Evolutionary conservation across 2,113 vertebrate genomes (phyloP).

Genomic region (Hemiscyllium ocellatum): DNA sequence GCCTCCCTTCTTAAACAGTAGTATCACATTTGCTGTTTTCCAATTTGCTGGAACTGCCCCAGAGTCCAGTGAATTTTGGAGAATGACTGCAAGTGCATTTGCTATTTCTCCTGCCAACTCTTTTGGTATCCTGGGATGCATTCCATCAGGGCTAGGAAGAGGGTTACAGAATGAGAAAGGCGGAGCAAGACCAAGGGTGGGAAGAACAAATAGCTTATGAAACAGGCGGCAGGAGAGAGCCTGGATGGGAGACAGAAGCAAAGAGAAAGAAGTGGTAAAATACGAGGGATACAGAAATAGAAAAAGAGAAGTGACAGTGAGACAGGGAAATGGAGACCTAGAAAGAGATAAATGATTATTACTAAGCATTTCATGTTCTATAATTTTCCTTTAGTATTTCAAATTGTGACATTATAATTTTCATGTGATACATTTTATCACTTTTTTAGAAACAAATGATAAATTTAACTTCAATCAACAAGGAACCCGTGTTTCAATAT

Average conservation of each 20-base stretch:
- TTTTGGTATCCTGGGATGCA: no score
- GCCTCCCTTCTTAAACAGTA: no score
- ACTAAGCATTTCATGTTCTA: neutral
- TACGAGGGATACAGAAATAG: neutral
- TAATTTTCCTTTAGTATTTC: neutral
- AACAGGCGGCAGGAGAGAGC: neutral
- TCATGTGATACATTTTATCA: neutral
- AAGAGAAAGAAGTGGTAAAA: neutral
- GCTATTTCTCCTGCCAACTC: no score
- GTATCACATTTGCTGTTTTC: no score
- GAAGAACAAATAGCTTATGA: neutral
- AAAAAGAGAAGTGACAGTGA: neutral
- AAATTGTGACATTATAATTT: neutral
- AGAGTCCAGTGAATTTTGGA: no score
- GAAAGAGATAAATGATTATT: neutral
- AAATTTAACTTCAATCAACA: conserved; percentile 47
- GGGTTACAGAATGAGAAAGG: neutral
- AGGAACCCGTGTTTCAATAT: conserved; percentile 58
- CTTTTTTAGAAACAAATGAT: conserved; percentile 40
- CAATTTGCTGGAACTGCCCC: no score
- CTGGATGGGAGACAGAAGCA: neutral
- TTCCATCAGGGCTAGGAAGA: no score
- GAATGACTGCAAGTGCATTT: no score
- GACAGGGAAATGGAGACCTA: neutral
- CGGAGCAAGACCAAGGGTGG: neutral